Evolutionary conservation across 2,888 invertebrate species (phyloP).

Genomic region (Malthinus flaveolus): DNA sequence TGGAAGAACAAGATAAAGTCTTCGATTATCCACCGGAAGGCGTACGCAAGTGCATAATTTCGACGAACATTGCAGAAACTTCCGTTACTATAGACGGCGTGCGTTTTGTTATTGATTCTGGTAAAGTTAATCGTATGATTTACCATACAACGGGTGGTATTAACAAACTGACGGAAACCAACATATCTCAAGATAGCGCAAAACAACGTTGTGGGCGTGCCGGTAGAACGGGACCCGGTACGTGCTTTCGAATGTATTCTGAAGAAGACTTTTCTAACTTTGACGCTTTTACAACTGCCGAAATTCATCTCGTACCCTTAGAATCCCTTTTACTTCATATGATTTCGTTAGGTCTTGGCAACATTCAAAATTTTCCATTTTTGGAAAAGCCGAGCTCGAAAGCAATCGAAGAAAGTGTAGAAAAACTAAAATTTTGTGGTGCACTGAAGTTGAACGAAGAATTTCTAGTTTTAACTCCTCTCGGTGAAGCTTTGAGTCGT

Average conservation of each 20-base stretch:
- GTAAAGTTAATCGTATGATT: constrained; percentile 95
- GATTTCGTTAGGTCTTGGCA: constrained; percentile 90
- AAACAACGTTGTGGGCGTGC: constrained; percentile 96
- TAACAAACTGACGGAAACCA: constrained; percentile 90
- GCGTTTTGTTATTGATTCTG: constrained; percentile 95
- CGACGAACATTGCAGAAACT: constrained; percentile 98
- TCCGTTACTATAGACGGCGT: constrained; percentile 98
- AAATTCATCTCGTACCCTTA: constrained; percentile 91
- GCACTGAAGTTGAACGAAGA: constrained; percentile 80
- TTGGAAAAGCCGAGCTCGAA: constrained; percentile 87
- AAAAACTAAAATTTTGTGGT: constrained; percentile 81
- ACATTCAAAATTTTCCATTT: constrained; percentile 92
- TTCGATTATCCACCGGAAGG: constrained; percentile 96
- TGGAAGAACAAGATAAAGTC: constrained; percentile 95
- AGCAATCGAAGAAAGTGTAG: constrained; percentile 83
- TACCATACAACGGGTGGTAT: constrained; percentile 90
- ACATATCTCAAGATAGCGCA: constrained; percentile 96
- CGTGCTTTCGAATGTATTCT: constrained; percentile 88
- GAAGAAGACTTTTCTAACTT: constrained; percentile 80
- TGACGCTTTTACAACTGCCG: constrained; percentile 86
- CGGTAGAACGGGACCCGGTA: constrained; percentile 93
- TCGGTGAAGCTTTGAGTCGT: constrained; percentile 84
- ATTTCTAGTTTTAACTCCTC: constrained; percentile 66
- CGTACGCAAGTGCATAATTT: constrained; percentile 93
- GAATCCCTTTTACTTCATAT: constrained; percentile 90